phyloP scores from a whole-genome alignment of 2,888 invertebrate species.

The Xylota segnis region DNA sequence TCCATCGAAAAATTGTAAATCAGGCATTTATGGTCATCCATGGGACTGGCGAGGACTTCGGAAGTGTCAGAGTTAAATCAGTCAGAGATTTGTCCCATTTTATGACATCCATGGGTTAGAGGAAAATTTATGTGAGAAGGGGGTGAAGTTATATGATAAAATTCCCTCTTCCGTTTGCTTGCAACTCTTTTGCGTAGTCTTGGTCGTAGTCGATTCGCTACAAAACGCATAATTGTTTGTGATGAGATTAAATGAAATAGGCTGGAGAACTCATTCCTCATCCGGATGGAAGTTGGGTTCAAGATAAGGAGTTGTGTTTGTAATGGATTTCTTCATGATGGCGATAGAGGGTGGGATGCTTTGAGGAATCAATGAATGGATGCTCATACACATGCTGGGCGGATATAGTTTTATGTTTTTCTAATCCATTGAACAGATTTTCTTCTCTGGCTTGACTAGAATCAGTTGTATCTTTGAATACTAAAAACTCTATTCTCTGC shows the following conservation, averaged over 20 bases:
- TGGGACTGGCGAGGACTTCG: not conserved
- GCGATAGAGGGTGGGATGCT: not conserved
- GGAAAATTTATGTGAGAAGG: conserved; percentile 33
- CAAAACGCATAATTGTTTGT: conserved; percentile 62
- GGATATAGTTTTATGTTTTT: not conserved
- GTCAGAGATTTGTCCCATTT: conserved; percentile 64
- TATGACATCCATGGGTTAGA: conserved; percentile 59
- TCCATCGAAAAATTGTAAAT: conserved; percentile 61
- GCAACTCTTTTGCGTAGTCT: conserved; percentile 28
- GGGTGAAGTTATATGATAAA: not conserved
- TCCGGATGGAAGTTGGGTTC: conserved; percentile 67
- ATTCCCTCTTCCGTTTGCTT: conserved; percentile 50
- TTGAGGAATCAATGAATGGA: not conserved
- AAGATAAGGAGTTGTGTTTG: conserved; percentile 49
- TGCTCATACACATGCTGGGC: not conserved
- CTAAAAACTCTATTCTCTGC: not conserved
- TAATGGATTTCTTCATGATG: conserved; percentile 21
- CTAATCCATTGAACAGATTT: not conserved
- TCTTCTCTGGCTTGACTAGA: not conserved
- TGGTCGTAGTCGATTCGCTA: conserved; percentile 37
- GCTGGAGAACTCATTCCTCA: conserved; percentile 69
- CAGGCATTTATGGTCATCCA: conserved; percentile 67
- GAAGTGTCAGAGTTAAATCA: conserved; percentile 56
- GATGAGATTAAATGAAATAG: conserved; percentile 60
- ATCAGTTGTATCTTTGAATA: not conserved